Evolutionary conservation across 2,113 vertebrate species (phyloP).

Genomic region (Myotis davidii): DNA sequence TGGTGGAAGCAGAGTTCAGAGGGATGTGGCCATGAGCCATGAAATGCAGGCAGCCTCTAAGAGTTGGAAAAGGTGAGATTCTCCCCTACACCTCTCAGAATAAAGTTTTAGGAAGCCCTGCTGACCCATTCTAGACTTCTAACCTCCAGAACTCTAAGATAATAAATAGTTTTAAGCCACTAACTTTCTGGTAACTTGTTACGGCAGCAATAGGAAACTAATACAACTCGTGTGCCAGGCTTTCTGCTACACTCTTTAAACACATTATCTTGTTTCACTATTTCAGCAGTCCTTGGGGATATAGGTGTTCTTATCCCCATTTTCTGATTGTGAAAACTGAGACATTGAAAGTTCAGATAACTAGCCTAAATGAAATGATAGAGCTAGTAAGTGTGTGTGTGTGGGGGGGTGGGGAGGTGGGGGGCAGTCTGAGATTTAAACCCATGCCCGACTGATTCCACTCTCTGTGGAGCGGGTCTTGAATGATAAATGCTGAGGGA

Average conservation of each 20-base stretch:
- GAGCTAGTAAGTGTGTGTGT: background rate
- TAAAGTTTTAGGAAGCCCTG: background rate
- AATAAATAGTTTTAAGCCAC: background rate
- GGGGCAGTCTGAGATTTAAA: background rate
- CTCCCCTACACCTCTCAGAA: background rate
- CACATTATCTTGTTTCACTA: background rate
- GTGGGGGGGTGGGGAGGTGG: too few species aligned
- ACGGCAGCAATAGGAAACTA: background rate
- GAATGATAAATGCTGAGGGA: background rate
- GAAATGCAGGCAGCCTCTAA: background rate
- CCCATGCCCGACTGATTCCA: background rate
- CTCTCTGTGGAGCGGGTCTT: background rate
- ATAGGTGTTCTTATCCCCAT: background rate
- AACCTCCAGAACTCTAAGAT: background rate
- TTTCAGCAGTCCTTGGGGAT: background rate
- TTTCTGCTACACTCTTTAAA: background rate
- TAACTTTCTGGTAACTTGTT: background rate
- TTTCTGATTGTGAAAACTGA: background rate
- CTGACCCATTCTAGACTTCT: background rate
- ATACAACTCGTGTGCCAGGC: background rate
- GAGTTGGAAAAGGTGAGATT: background rate
- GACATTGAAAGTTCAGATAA: background rate
- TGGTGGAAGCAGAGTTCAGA: background rate
- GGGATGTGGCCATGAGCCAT: background rate
- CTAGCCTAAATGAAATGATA: background rate